A percentile compares a stretch with the other conserved stretches of the same genome.
phyloP scores from a whole-genome alignment of 2,113 vertebrate species.

The Malurus alboscapulatus region DNA sequence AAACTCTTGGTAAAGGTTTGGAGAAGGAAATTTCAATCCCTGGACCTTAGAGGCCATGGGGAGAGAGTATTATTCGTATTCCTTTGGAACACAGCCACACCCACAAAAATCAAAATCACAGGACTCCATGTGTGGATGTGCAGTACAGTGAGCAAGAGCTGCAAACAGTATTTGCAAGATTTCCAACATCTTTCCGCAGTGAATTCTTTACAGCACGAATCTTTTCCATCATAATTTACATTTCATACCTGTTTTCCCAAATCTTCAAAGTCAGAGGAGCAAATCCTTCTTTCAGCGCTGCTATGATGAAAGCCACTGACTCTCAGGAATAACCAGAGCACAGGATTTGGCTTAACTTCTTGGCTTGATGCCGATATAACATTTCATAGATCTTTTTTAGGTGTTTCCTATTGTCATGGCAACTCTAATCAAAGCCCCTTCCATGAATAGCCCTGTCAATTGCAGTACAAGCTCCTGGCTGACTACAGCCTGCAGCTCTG shows the following conservation, averaged over 20 bases:
- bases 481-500: slow-evolving; percentile 27
- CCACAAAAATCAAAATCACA: background rate
- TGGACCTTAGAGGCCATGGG: background rate
- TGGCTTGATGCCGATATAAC: slow-evolving; percentile 36
- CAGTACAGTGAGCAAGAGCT: background rate
- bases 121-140: background rate
- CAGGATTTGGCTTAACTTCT: slow-evolving; percentile 31
- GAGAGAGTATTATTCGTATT: background rate
- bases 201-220: background rate
- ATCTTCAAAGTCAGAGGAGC: slow-evolving; percentile 25
- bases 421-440: slow-evolving; percentile 69
- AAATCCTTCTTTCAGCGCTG: slow-evolving; percentile 12
- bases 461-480: slow-evolving; percentile 53
- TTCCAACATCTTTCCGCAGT: background rate
- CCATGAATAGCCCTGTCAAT: slow-evolving; percentile 64
- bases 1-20: background rate
- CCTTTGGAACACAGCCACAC: background rate
- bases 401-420: slow-evolving; percentile 73
- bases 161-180: background rate
- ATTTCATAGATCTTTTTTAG: slow-evolving; percentile 72
- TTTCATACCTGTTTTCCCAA: slow-evolving; percentile 40
- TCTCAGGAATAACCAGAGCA: background rate
- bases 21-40: background rate
- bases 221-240: slow-evolving; percentile 39
- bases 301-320: slow-evolving; percentile 2